Percentiles rank a stretch among this genome's conserved stretches.
Evolutionary conservation across 2,888 invertebrate genomes (phyloP).

Genomic region (Microplitis deprimator): DNA sequence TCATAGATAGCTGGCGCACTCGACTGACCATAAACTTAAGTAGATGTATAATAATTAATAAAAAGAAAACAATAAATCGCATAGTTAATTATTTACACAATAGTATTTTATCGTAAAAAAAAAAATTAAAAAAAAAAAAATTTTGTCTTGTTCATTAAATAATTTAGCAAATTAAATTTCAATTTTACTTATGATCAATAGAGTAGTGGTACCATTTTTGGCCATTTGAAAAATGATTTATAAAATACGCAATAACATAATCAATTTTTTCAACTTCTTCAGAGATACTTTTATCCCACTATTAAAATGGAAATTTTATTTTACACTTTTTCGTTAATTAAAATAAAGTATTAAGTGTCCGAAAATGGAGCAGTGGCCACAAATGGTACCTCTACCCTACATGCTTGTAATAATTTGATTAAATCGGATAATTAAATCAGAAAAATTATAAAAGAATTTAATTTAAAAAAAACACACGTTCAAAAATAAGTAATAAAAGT

Average conservation of each 20-base stretch:
- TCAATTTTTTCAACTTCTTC: too few relatives aligned
- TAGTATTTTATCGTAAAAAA: constrained; percentile 54
- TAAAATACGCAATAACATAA: too few relatives aligned
- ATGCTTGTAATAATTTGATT: not conserved
- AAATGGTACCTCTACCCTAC: too few relatives aligned
- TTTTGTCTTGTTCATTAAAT: not conserved
- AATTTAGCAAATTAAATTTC: too few relatives aligned
- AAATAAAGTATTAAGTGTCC: too few relatives aligned
- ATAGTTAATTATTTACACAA: constrained; percentile 53
- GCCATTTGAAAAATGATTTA: too few relatives aligned
- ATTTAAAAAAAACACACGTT: not conserved
- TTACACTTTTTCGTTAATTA: too few relatives aligned
- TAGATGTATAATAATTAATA: constrained; percentile 41
- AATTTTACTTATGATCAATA: too few relatives aligned
- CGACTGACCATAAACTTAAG: constrained; percentile 59
- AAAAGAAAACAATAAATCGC: constrained; percentile 39
- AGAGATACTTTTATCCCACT: too few relatives aligned
- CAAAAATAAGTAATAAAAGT: constrained; percentile 21
- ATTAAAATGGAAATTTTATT: too few relatives aligned
- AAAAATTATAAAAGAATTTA: constrained; percentile 5
- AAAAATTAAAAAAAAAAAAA: constrained; percentile 22
- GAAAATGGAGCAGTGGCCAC: too few relatives aligned
- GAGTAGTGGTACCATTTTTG: too few relatives aligned
- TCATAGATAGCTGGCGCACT: constrained; percentile 60
- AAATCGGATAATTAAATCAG: not conserved